Evolutionary conservation across 2,888 invertebrate genomes (phyloP).

Genomic region (Agrochola circellaris): DNA sequence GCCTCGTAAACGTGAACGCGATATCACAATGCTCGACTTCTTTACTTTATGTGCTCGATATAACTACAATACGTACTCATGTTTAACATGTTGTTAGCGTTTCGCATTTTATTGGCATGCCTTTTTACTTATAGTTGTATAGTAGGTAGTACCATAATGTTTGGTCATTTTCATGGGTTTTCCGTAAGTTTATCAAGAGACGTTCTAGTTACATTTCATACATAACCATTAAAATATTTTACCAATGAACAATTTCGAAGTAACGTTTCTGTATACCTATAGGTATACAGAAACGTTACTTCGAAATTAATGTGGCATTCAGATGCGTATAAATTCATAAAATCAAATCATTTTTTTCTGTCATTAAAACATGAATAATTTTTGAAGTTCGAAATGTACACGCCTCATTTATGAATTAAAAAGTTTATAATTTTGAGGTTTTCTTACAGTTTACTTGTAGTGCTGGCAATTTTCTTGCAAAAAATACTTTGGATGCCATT

Average conservation of each 20-base stretch:
- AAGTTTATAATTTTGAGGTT: conserved; percentile 9
- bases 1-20: conserved; percentile 85
- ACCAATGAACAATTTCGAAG: too few species aligned
- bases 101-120: conserved; percentile 40
- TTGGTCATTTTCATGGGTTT: neutral
- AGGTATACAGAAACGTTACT: neutral
- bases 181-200: neutral
- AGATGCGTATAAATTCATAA: neutral
- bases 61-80: conserved; percentile 49
- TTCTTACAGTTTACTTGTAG: neutral
- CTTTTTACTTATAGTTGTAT: conserved; percentile 8
- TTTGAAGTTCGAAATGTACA: neutral
- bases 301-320: neutral
- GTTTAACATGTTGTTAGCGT: conserved; percentile 56
- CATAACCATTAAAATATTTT: neutral
- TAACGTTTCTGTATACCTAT: too few species aligned
- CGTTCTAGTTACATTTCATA: neutral
- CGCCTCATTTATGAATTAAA: neutral
- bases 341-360: neutral
- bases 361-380: neutral
- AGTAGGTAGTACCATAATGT: neutral
- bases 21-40: conserved; percentile 81
- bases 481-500: neutral
- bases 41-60: conserved; percentile 75
- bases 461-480: neutral